Percentiles rank a stretch among this genome's conserved stretches.
Conservation (phyloP, 2,113 vertebrate genomes). For the Mystacornis crossleyi region DNA sequence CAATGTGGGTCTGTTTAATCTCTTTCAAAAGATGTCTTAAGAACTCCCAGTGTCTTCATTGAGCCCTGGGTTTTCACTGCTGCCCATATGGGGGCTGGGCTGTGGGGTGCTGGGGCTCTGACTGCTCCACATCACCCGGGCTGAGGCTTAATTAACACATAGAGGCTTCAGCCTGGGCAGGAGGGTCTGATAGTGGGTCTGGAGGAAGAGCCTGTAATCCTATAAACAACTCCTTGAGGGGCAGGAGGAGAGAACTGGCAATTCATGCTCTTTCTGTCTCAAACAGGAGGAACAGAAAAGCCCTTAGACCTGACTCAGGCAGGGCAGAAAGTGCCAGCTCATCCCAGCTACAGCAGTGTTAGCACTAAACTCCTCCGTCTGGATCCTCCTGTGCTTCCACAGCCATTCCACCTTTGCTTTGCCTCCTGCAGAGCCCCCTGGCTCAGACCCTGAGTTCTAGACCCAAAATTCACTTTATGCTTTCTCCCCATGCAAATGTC, state of each 20-base stretch:
- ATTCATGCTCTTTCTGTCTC: background rate
- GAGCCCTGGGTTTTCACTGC: conserved; percentile 1
- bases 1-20: conserved; percentile 67
- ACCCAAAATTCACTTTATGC: background rate
- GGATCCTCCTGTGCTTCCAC: fast-evolving
- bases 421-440: background rate
- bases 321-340: background rate
- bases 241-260: background rate
- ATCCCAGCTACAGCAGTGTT: background rate
- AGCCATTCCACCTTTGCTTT: background rate
- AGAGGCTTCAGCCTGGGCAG: background rate
- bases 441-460: background rate
- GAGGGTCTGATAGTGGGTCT: fast-evolving
- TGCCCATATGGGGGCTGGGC: background rate
- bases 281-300: background rate
- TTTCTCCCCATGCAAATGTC: background rate
- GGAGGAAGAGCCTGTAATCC: background rate
- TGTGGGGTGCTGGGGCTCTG: background rate
- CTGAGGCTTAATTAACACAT: conserved; percentile 50
- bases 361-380: background rate
- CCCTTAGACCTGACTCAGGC: background rate
- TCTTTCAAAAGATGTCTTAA: conserved; percentile 67
- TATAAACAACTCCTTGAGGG: background rate
- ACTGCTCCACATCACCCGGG: background rate
- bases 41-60: conserved; percentile 69